These are phyloP conservation scores for Alethe diademata DNA, from an alignment of 2,113 vertebrate species.

Conservation along the genomic window DNA sequence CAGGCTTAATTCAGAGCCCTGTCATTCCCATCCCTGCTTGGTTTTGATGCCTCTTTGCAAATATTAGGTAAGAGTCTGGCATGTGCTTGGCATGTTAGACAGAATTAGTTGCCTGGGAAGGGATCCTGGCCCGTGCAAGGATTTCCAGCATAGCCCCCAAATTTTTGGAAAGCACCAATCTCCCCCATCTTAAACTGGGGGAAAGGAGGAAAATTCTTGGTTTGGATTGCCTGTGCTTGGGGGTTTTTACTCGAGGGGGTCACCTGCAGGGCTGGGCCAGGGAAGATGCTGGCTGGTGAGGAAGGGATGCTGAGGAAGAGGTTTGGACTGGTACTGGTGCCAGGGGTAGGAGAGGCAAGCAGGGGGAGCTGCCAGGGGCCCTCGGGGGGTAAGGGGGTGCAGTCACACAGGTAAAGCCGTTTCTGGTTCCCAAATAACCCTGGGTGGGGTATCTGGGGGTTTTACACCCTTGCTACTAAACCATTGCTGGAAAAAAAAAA, in stretches of 20 bases:
- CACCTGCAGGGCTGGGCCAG: background rate
- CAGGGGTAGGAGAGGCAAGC: background rate
- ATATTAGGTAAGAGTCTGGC: background rate
- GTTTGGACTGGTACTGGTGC: background rate
- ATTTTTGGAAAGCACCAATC: background rate
- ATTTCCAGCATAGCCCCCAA: background rate
- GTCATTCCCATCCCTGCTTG: background rate
- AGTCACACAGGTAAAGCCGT: background rate
- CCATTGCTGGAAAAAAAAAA: background rate
- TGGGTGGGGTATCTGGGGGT: rapidly evolving
- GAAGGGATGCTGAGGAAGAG: background rate
- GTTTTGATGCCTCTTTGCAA: background rate
- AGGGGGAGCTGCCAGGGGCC: background rate
- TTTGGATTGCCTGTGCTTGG: rapidly evolving
- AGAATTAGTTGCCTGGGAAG: background rate
- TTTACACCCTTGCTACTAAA: background rate
- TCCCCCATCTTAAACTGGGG: background rate
- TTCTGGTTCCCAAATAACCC: background rate
- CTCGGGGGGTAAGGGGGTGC: background rate
- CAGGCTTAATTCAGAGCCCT: background rate
- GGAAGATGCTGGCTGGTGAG: rapidly evolving
- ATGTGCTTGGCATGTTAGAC: rapidly evolving
- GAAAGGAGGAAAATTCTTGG: background rate
- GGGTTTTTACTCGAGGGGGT: background rate
- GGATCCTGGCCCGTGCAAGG: background rate